Base-by-base conservation (phyloP, 2,113 vertebrate species). In the Cacatua alba region DNA sequence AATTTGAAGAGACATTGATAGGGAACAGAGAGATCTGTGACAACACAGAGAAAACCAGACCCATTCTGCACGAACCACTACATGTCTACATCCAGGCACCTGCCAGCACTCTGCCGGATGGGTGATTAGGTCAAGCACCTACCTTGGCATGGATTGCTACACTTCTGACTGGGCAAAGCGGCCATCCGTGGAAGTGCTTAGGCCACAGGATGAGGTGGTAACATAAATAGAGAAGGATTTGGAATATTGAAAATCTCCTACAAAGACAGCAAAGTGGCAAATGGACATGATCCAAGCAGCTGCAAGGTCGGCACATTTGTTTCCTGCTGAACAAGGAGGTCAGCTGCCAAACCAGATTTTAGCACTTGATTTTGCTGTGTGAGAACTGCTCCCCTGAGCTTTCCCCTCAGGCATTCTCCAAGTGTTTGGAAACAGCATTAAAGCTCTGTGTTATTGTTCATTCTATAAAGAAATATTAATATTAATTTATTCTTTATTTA, bases 111-210 rank as follows among this genome's bases (percentile, higher is more conserved):
- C 39, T 71, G 41, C 59, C 31, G 52, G 44, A 12, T 3, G 4
- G 28, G 33, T 0, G 0, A 31, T 10, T 9, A 55, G 13, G 53
- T 86, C 3, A 0, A n/a, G 55, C n/a, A 63, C 13, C 33, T 35
- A 29, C 10, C 43, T 51, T 5, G 2, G 33, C 43, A 37, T 8
- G 0, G 44, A 3, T 3, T 33, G 9, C 7, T 64, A 0, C 4
- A 1, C 28, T 49, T n/a, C 43, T 49, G 62, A 44, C 52, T 51
- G 52, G 74, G 28, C 37, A 88, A 20, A 68, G 33, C 10, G 19
- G 57, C 16, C 2, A 0, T 7, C 28, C 0, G 0, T 16, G 17
- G 31, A 84, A 74, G 7, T 1, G 31, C 19, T 92, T 60, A 67
- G 49, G 16, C 17, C 60, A 75, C 31, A 41, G 25, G 9, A 48